Evolutionary conservation across 2,797 vertebrate species (phyloP), one percentile per base, ranked within the genome.

Genomic region (Mormyrus hasselquistii): DNA sequence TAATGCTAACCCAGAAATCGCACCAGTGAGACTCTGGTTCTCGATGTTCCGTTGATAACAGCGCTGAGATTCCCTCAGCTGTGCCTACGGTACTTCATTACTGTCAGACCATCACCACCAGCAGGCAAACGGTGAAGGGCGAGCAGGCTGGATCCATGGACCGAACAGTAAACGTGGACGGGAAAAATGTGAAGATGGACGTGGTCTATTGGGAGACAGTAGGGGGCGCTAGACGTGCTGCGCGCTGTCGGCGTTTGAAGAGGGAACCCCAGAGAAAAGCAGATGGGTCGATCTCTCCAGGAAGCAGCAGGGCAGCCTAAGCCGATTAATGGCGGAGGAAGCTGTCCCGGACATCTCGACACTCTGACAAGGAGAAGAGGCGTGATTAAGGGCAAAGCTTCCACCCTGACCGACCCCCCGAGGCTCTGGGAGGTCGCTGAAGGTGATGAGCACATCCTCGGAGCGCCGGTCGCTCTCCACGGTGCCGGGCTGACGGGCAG

Each of bases 281-380:
- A 82, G 76, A 82, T 82, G 41, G 76, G 76, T 82, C 19, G 14
- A 7, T 82, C 76, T 82, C 76, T 10, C 14, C 76, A 2, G 41
- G 76, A 82, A 9, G 76, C 76, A n/a, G 76, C 41, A 4, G 76
- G 41, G 41, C 19, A 10, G 38, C 41, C 76, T 82, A 82, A 47
- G 76, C 76, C 38, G 76, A 82, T 82, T 82, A 82, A 82, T 82
- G 76, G 41, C 19, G 41, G 76, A 82, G 76, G 76, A 82, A 82
- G 76, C 4, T n/a, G 41, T 82, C 8, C 76, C 19, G 6, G 41
- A 14, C 76, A n/a, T 47, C 76, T 82, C 41, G 19, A 47, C 41
- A 82, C 76, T 47, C 76, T 82, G 76, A 82, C 76, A 82, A 82
- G 76, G 38, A 47, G 76, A 79, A 79, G 16, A 19, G 34, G 16